A percentile compares a stretch with the other conserved stretches of the same genome.
Evolutionary conservation across 1,140 invertebrate genomes (phyloP).

Genomic region (Tetragonula clypearis): DNA sequence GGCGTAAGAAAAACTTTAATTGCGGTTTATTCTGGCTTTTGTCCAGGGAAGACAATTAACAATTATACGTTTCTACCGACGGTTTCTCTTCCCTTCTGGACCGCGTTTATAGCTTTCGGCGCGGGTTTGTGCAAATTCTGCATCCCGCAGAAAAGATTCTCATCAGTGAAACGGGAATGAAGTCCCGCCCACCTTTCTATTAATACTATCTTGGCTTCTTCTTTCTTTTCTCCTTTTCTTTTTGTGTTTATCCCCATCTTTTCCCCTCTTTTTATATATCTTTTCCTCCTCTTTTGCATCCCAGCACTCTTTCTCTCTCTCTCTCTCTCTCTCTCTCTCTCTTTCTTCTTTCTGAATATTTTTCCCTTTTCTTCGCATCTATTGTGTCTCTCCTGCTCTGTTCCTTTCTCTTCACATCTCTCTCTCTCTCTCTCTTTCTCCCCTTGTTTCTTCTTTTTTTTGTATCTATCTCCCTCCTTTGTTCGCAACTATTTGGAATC

Average conservation of each 20-base stretch:
- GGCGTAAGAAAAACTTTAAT: slow-evolving; percentile 30
- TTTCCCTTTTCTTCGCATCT: too few species aligned
- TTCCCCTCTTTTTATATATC: too few species aligned
- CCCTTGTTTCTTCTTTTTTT: too few species aligned
- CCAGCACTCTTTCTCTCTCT: too few species aligned
- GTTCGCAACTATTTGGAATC: background rate
- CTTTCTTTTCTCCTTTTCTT: background rate
- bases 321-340: too few species aligned
- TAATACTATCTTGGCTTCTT: background rate
- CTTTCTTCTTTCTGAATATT: too few species aligned
- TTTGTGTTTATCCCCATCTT: too few species aligned
- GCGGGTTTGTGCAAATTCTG: slow-evolving; percentile 28
- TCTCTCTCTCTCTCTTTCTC: too few species aligned
- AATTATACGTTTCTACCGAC: slow-evolving; percentile 29
- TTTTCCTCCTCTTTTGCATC: too few species aligned
- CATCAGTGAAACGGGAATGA: slow-evolving; percentile 16
- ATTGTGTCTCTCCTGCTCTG: too few species aligned
- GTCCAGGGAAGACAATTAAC: slow-evolving; percentile 20
- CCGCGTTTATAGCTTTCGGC: slow-evolving; percentile 20
- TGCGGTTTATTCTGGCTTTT: slow-evolving; percentile 41
- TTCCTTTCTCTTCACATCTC: too few species aligned
- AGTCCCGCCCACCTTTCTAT: background rate
- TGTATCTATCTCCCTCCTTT: background rate
- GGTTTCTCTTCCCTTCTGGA: slow-evolving; percentile 1
- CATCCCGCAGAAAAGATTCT: slow-evolving; percentile 19